These are phyloP conservation scores for Paramormyrops kingsleyae DNA, from an alignment of 2,113 vertebrate genomes.

Conservation along the genomic window DNA sequence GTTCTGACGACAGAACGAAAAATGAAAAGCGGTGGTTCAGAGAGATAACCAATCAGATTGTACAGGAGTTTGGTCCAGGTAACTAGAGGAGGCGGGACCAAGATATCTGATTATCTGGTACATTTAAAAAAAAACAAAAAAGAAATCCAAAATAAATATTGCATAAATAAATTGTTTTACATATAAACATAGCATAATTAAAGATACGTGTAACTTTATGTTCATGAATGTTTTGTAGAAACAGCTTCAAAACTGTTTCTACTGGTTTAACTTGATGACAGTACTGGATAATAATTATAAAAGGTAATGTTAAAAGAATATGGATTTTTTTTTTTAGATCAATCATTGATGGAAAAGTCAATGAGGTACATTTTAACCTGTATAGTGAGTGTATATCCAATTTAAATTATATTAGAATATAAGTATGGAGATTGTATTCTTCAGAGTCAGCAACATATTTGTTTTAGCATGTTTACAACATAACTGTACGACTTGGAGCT, in stretches of 20 bases:
- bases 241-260: constrained; percentile 1
- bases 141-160: too few species aligned
- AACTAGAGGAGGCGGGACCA: too few species aligned
- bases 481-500: not conserved
- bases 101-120: not conserved
- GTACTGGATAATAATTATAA: not conserved
- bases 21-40: too few species aligned
- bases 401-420: constrained; percentile 8
- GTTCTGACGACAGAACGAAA: too few species aligned
- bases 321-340: constrained; percentile 2
- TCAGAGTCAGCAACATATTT: not conserved
- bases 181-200: constrained; percentile 9
- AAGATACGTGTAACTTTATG: constrained; percentile 26
- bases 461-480: not conserved
- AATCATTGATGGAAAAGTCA: constrained; percentile 3
- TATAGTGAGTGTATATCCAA: not conserved
- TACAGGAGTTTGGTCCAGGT: too few species aligned
- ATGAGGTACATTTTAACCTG: not conserved
- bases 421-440: not conserved
- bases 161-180: not conserved
- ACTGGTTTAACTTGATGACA: constrained; percentile 16
- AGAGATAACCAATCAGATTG: too few species aligned
- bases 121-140: not conserved
- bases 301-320: constrained; percentile 25
- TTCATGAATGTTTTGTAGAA: constrained; percentile 31